Conservation (phyloP, 92 coral and sea anemone species). For the Heliopora coerulea region DNA sequence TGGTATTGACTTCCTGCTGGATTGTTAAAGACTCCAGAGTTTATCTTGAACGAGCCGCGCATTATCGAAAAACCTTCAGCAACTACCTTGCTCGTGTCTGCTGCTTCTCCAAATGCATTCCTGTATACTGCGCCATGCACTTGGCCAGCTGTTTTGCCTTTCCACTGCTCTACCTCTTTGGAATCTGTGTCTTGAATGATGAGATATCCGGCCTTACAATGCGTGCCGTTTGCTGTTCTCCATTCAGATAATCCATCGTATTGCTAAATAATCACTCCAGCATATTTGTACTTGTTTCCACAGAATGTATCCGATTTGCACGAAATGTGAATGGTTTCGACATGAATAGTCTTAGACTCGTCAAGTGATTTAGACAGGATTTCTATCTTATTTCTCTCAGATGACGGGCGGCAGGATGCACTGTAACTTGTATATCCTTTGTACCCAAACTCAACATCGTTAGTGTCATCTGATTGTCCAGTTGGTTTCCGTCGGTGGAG, state of each 20-base stretch:
- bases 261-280: conserved; percentile 47
- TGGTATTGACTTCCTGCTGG: conserved; percentile 8
- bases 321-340: conserved; percentile 51
- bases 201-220: conserved; percentile 51
- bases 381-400: neutral
- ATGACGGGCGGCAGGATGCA: neutral
- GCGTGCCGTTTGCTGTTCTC: conserved; percentile 50
- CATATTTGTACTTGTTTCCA: conserved; percentile 27
- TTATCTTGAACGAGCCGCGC: conserved; percentile 4
- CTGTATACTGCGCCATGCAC: conserved; percentile 52
- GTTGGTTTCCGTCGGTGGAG: no score
- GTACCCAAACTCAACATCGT: no score
- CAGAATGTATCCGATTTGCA: conserved; percentile 34
- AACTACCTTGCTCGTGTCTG: conserved; percentile 7
- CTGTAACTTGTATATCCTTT: no score
- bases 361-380: neutral
- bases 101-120: conserved; percentile 42
- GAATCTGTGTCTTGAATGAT: conserved; percentile 45
- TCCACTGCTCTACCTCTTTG: conserved; percentile 10
- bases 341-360: neutral
- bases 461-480: no score
- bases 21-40: conserved; percentile 35
- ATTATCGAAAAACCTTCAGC: conserved; percentile 39
- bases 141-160: conserved; percentile 26
- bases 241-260: conserved; percentile 42